Evolutionary conservation across 2,888 invertebrate genomes (phyloP).

Genomic region (Oxytorus armatus): DNA sequence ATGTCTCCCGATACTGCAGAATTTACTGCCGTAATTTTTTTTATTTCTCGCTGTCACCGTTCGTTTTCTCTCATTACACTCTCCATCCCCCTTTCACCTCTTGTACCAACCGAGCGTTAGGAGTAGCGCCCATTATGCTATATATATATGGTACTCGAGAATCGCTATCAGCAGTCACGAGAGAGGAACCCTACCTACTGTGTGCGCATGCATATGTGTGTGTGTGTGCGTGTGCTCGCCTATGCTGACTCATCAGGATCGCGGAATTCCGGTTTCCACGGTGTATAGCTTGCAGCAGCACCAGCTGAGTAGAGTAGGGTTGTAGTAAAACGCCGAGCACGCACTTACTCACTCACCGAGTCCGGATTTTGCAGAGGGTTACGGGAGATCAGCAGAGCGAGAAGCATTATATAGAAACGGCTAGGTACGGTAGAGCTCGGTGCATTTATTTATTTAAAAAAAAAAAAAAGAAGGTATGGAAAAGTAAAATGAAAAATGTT

Average conservation of each 20-base stretch:
- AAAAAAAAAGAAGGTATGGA: conserved; percentile 37
- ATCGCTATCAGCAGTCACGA: conserved; percentile 55
- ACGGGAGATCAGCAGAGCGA: conserved; percentile 37
- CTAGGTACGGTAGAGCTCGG: conserved; percentile 4
- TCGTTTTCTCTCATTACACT: conserved; percentile 59
- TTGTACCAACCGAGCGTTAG: conserved; percentile 37
- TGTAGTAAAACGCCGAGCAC: conserved; percentile 66
- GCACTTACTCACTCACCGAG: conserved; percentile 64
- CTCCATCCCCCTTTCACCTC: conserved; percentile 42
- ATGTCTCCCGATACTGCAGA: conserved; percentile 47
- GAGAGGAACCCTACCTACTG: conserved; percentile 36
- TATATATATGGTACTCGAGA: conserved; percentile 60
- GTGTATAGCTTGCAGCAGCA: conserved; percentile 48
- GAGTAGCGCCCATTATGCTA: conserved; percentile 27
- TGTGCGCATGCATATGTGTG: conserved; percentile 55
- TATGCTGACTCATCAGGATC: conserved; percentile 67
- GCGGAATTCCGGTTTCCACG: conserved; percentile 63
- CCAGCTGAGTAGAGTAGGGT: conserved; percentile 44
- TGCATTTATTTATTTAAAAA: conserved; percentile 30
- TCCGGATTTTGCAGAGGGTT: conserved; percentile 54
- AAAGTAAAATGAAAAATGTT: conserved; percentile 57
- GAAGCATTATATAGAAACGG: conserved; percentile 35
- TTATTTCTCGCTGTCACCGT: conserved; percentile 21
- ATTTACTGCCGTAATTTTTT: conserved; percentile 19
- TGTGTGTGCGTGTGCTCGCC: conserved; percentile 40